Evolutionary conservation across 2,797 vertebrate species (phyloP), one percentile per base, ranked within the genome.

Genomic region (Macropus fuliginosus): DNA sequence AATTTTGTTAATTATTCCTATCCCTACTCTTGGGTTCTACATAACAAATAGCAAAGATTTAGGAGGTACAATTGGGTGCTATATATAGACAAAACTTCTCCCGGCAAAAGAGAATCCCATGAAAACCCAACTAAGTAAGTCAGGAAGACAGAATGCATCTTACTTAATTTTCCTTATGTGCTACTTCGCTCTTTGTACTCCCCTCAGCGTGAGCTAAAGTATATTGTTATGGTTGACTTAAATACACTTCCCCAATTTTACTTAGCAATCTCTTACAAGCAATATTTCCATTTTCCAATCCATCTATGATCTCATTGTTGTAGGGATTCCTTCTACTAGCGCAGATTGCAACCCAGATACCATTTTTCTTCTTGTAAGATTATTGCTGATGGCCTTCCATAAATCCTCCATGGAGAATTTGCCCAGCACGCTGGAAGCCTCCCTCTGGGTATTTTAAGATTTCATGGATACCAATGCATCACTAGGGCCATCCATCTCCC

Each of bases 221-320:
- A 3, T 81, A 24, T 8, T 74, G n/a, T 81, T 81, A 46, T 40
- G 18, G 40, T 46, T 40, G 18, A 81, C 66, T 59, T 59, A 74
- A 74, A 74, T 74, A 40, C 16, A 81, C 66, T 81, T 81, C 16
- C 11, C 91, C 92, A 34, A 40, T 92, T 95, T 74, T 91, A 56
- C 91, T 94, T 94, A 46, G 91, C 94, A 96, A 66, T 56, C 34
- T 81, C 56, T 92, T 91, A 50, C 81, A 92, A 92, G 91, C 14
- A 81, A 81, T 40, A 40, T 40, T 46, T 81, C n/a, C n/a, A 81
- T 81, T 81, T 81, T n/a, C 40, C 18, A n/a, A 74, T 74, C 62
- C 34, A n/a, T 74, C n/a, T 74, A 74, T 74, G 5, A 74, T 74
- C 34, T n/a, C 62, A 74, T 8, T 66, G 59, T n/a, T 16, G 34